Percentiles rank a stretch among this genome's conserved stretches.
Conservation (phyloP, 2,888 invertebrate species). For the Drosophila vallismaia region DNA sequence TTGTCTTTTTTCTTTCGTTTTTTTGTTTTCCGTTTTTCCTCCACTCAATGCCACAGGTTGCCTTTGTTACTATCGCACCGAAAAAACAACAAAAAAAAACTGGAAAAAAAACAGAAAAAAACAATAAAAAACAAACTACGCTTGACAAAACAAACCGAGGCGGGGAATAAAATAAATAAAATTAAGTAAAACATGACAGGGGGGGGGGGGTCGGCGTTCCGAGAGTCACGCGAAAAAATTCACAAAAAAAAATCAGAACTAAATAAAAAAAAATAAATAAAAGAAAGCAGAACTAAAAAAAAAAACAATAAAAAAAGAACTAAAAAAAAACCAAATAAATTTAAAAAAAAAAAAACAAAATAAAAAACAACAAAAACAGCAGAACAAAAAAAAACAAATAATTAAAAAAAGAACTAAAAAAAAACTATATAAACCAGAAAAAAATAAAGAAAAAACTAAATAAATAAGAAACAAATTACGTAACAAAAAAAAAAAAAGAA, state of each 20-base stretch:
- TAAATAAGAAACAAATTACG: too few relatives aligned
- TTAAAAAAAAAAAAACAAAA: too few relatives aligned
- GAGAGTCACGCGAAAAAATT: conserved; percentile 14
- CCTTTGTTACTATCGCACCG: conserved; percentile 23
- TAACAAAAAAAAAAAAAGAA: too few relatives aligned
- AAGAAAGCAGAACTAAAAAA: not conserved
- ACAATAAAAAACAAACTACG: conserved; percentile 19
- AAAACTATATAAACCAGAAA: too few relatives aligned
- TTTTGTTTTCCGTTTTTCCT: conserved; percentile 1
- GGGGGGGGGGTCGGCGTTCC: not conserved
- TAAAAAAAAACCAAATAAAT: not conserved
- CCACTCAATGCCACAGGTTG: conserved; percentile 44
- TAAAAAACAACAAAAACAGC: too few relatives aligned
- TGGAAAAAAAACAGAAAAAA: not conserved
- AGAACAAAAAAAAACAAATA: too few relatives aligned
- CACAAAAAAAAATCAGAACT: not conserved
- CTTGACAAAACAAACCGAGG: conserved; percentile 41
- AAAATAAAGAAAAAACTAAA: too few relatives aligned
- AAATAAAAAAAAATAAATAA: not conserved
- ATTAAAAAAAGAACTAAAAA: too few relatives aligned
- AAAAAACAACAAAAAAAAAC: too few relatives aligned
- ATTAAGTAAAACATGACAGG: conserved; percentile 38
- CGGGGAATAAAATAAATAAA: conserved; percentile 15
- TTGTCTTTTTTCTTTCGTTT: too few relatives aligned
- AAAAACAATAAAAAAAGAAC: not conserved